These are phyloP conservation scores for Heteropelma amictum DNA, from an alignment of 2,888 invertebrate species.

Conservation along the genomic window DNA sequence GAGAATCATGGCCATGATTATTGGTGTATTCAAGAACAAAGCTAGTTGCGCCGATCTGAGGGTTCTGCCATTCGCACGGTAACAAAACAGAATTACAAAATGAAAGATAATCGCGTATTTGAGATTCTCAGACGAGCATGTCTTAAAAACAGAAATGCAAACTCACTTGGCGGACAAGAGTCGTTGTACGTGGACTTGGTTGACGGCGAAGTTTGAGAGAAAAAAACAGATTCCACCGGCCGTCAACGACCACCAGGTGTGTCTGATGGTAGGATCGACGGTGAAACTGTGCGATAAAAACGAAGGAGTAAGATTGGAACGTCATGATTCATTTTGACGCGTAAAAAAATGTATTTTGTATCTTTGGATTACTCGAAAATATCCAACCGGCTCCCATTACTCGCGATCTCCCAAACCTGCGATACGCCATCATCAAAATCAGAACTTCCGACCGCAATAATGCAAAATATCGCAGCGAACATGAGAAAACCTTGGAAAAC, in stretches of 20 bases:
- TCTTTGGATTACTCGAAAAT: slow-evolving; percentile 84
- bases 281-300: slow-evolving; percentile 82
- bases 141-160: no score
- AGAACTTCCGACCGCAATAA: slow-evolving; percentile 86
- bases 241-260: slow-evolving; percentile 88
- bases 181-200: slow-evolving; percentile 91
- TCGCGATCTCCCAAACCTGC: slow-evolving; percentile 85
- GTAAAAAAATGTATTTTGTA: no score
- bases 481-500: slow-evolving; percentile 90
- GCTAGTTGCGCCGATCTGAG: slow-evolving; percentile 74
- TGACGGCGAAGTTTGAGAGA: slow-evolving; percentile 89
- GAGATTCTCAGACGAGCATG: no score
- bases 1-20: slow-evolving; percentile 84
- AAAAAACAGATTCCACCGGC: slow-evolving; percentile 88
- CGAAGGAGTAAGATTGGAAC: no score
- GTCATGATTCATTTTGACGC: no score
- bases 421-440: slow-evolving; percentile 84
- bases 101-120: not conserved
- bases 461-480: slow-evolving; percentile 88
- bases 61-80: slow-evolving; percentile 15
- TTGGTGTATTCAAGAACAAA: slow-evolving; percentile 88
- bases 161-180: slow-evolving; percentile 84
- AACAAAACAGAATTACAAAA: not conserved
- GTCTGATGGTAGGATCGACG: slow-evolving; percentile 88
- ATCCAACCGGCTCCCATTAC: slow-evolving; percentile 84